A percentile compares a stretch with the other conserved stretches of the same genome.
These are phyloP conservation scores for Macropus fuliginosus DNA, from an alignment of 2,797 vertebrate genomes.

Conservation along the genomic window DNA sequence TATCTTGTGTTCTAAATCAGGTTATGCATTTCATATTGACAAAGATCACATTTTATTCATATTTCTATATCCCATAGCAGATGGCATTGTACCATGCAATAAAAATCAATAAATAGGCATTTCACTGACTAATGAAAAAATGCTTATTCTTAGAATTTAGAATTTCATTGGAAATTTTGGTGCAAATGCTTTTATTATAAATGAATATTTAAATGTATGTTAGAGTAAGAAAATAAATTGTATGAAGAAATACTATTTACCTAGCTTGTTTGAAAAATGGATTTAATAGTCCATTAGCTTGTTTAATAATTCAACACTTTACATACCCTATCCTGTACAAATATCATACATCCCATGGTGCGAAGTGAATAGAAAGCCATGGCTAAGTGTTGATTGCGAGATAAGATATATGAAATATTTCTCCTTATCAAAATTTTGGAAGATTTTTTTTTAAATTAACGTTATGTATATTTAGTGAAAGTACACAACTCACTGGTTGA, in stretches of 20 bases:
- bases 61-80: neutral
- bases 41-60: neutral
- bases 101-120: neutral
- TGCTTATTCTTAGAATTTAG: neutral
- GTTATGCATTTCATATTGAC: neutral
- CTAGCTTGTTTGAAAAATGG: slow-evolving; percentile 10
- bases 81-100: neutral
- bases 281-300: slow-evolving; percentile 20
- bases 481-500: neutral
- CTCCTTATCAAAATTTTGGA: neutral
- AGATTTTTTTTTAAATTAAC: neutral
- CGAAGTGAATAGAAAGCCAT: neutral
- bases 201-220: slow-evolving; percentile 12
- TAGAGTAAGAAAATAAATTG: slow-evolving; percentile 20
- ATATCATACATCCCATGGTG: neutral
- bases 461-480: neutral
- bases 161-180: slow-evolving; percentile 27
- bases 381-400: neutral
- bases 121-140: neutral
- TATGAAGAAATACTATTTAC: slow-evolving; percentile 8
- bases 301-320: neutral
- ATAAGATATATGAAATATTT: slow-evolving; percentile 11
- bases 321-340: slow-evolving; percentile 8
- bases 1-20: neutral
- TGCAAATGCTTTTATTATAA: slow-evolving; percentile 1